These are phyloP conservation scores for Palloptera scutellata DNA, from an alignment of 2,888 invertebrate genomes.

Conservation along the genomic window DNA sequence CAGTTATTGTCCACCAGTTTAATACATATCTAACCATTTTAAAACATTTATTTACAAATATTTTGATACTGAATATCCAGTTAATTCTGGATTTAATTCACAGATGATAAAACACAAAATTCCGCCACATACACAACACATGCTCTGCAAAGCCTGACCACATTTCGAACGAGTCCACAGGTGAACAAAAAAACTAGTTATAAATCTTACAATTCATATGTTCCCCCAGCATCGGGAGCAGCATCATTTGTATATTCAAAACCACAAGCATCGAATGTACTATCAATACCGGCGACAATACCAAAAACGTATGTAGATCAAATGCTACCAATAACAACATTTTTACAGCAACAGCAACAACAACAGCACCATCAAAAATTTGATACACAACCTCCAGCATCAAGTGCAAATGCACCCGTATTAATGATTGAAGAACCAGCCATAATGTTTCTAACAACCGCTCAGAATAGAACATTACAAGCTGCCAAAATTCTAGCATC, in stretches of 20 bases:
- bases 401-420: conserved; percentile 21
- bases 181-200: conserved; percentile 6
- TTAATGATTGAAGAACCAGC: conserved; percentile 41
- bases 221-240: conserved; percentile 45
- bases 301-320: conserved; percentile 36
- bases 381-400: conserved; percentile 1
- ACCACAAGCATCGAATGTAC: conserved; percentile 26
- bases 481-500: conserved; percentile 43
- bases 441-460: conserved; percentile 32
- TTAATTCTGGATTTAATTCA: background rate
- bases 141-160: conserved; percentile 17
- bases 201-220: conserved; percentile 40
- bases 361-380: conserved; percentile 8
- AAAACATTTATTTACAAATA: no score
- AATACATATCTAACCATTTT: no score
- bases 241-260: conserved; percentile 32
- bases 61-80: no score
- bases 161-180: conserved; percentile 29
- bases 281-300: conserved; percentile 39
- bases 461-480: conserved; percentile 41
- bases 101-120: conserved; percentile 25
- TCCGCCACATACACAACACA: conserved; percentile 25
- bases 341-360: conserved; percentile 24
- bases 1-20: no score
- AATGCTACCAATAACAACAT: conserved; percentile 24